Evolutionary conservation across 2,888 invertebrate genomes (phyloP).

Genomic region (Leuctra nigra): DNA sequence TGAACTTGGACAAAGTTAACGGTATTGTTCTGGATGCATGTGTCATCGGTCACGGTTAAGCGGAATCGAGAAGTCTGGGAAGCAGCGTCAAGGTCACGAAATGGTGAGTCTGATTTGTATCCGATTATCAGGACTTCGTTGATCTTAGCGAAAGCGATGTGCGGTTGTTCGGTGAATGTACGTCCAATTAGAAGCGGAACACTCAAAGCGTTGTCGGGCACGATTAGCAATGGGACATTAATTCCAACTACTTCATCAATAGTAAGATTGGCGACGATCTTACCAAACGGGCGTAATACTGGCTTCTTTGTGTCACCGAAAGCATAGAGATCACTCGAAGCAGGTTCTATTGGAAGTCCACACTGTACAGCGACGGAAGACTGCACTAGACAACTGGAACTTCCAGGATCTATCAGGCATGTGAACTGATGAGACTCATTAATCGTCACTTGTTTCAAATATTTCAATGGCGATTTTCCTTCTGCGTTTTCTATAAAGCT

Average conservation of each 20-base stretch:
- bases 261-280: background rate
- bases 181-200: background rate
- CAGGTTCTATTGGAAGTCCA: background rate
- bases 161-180: background rate
- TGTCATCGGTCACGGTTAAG: background rate
- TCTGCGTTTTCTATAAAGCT: background rate
- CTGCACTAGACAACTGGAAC: constrained; percentile 1
- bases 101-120: background rate
- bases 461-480: background rate
- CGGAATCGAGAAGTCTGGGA: background rate
- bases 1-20: background rate
- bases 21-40: background rate
- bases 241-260: background rate
- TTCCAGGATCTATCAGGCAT: background rate
- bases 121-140: background rate
- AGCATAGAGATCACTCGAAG: background rate
- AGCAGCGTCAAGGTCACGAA: background rate
- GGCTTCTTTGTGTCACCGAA: background rate
- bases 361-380: background rate
- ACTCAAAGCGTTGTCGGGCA: constrained; percentile 5
- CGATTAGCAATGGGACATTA: background rate
- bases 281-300: background rate
- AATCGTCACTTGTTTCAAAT: background rate
- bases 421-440: background rate
- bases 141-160: background rate